Percentiles rank a stretch among this genome's conserved stretches.
These are phyloP conservation scores for Cephus runcator DNA, from an alignment of 2,888 invertebrate species.

Conservation along the genomic window DNA sequence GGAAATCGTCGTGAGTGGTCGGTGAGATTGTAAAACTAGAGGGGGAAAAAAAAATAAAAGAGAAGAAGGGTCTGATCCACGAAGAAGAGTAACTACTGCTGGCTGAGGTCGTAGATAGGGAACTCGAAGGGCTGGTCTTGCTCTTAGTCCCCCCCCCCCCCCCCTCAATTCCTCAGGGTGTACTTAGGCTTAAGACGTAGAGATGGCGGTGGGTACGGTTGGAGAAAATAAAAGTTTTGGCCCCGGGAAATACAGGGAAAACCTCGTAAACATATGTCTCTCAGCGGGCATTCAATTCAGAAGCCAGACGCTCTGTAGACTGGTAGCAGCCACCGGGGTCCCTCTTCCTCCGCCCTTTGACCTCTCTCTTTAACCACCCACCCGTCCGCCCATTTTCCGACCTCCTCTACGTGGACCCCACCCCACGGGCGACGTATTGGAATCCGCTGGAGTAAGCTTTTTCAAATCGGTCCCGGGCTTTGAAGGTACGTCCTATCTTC, in stretches of 20 bases:
- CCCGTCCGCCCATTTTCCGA: neutral
- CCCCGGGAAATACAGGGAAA: neutral
- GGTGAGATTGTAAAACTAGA: neutral
- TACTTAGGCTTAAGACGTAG: conserved; percentile 4
- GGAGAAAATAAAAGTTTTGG: neutral
- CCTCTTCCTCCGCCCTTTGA: neutral
- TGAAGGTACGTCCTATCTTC: neutral
- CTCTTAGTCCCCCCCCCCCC: neutral
- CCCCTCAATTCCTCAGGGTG: neutral
- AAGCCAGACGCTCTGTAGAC: conserved; percentile 10
- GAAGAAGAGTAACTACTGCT: neutral
- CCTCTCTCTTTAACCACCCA: neutral
- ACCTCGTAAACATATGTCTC: conserved; percentile 28
- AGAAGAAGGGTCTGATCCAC: neutral
- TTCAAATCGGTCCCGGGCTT: neutral
- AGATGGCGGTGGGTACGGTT: neutral
- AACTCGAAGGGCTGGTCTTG: neutral
- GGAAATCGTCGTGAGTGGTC: neutral
- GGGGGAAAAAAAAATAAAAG: neutral
- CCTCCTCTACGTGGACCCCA: neutral
- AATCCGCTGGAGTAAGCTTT: neutral
- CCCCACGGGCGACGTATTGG: neutral
- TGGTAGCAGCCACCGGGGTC: neutral
- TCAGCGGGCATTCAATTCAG: conserved; percentile 40
- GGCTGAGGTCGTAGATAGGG: neutral